phyloP scores from a whole-genome alignment of 2,888 invertebrate species.

The Seira sanloemensis region DNA sequence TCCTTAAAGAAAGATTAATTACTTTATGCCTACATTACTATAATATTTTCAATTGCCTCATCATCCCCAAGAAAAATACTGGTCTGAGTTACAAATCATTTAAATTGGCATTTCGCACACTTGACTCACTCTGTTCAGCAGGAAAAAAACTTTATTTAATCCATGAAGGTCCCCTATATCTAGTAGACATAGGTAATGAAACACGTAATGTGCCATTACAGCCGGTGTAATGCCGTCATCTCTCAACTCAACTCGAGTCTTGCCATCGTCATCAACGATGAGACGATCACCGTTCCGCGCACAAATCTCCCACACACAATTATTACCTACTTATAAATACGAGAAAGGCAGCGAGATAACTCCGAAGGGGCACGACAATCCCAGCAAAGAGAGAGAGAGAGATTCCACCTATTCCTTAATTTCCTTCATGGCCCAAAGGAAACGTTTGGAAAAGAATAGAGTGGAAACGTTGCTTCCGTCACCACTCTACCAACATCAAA shows the following conservation, averaged over 20 bases:
- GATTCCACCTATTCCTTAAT: too few relatives aligned
- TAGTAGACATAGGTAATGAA: not conserved
- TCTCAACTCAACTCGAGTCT: conserved; percentile 27
- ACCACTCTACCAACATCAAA: too few relatives aligned
- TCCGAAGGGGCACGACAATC: not conserved
- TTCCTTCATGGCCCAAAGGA: too few relatives aligned
- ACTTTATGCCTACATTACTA: not conserved
- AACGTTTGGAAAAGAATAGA: too few relatives aligned
- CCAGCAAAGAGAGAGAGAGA: too few relatives aligned
- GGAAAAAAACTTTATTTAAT: too few relatives aligned
- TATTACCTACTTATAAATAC: conserved; percentile 12
- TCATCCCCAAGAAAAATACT: not conserved
- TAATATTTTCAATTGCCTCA: not conserved
- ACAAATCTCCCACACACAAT: too few relatives aligned
- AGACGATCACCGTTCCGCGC: too few relatives aligned
- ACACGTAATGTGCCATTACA: not conserved
- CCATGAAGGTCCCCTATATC: not conserved
- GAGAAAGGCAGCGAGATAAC: too few relatives aligned
- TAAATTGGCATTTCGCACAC: not conserved
- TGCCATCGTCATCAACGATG: conserved; percentile 21
- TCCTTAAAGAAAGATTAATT: not conserved
- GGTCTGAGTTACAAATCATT: not conserved
- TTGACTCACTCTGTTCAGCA: not conserved
- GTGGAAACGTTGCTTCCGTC: too few relatives aligned
- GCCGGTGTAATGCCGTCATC: conserved; percentile 36